phyloP scores from a whole-genome alignment of 1,140 invertebrate genomes.

The Dinothrombium tinctorium region DNA sequence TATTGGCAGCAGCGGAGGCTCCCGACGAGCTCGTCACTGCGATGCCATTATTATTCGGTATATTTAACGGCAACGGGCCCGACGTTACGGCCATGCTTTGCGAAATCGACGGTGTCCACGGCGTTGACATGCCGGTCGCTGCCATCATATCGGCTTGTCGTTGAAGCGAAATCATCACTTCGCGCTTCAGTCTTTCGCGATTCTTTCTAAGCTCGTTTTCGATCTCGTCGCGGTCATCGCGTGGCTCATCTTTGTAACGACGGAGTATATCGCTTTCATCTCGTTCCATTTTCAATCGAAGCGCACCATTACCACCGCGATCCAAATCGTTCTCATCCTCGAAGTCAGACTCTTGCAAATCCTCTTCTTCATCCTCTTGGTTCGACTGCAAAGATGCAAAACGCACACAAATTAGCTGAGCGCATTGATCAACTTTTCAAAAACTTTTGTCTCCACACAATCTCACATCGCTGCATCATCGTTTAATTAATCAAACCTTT shows the following conservation, averaged over 20 bases:
- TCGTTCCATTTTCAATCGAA: not conserved
- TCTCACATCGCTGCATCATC: no score
- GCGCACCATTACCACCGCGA: not conserved
- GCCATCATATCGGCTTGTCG: slow-evolving; percentile 7
- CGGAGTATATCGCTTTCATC: not conserved
- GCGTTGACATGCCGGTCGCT: not conserved
- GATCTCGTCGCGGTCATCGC: not conserved
- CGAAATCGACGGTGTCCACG: not conserved
- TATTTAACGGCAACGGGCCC: not conserved
- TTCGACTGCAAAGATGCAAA: no score
- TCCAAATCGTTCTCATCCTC: not conserved
- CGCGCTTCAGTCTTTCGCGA: not conserved
- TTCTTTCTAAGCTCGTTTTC: not conserved
- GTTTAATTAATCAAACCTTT: no score
- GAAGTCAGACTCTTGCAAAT: slow-evolving; percentile 3
- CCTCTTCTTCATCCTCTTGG: slow-evolving; percentile 14
- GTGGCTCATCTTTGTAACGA: not conserved
- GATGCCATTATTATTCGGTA: slow-evolving; percentile 1
- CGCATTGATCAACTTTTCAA: no score
- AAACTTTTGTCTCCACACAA: no score
- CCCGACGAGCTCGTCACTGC: slow-evolving; percentile 6
- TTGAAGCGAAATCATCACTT: slow-evolving; percentile 1
- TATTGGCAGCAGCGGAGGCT: not conserved
- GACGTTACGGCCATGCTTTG: not conserved
- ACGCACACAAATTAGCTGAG: no score